Evolutionary conservation across 2,113 vertebrate genomes (phyloP), one percentile per base, ranked within the genome.

Genomic region (Copsychus sechellarum): DNA sequence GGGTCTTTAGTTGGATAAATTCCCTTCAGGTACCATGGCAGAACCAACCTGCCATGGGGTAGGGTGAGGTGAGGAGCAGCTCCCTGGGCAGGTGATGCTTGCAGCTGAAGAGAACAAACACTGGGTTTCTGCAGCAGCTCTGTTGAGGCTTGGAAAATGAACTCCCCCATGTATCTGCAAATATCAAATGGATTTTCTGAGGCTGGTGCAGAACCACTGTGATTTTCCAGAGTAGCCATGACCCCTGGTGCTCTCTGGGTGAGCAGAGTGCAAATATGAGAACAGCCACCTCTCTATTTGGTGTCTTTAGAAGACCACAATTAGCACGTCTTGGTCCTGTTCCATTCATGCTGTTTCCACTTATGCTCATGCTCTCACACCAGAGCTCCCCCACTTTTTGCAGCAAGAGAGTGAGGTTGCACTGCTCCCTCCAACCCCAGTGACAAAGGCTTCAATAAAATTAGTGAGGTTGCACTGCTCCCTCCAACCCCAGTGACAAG

Each of bases 291-390:
- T 86, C 81, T 80, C 78, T 91, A 12, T 86, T 53, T 81, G 54
- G 50, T 28, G 72, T 91, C 60, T 65, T 81, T 29, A 50, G 83
- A 80, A 77, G 40, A 57, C 17, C 25, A 29, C 36, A 81, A 33
- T 28, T 40, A 64, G 87, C 64, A 51, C 21, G 34, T 71, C 64
- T 86, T 50, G 26, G 42, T 31, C n/a, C 54, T 48, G 26, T 42
- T 11, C 67, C 56, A 53, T 61, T 87, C 64, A 89, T 0, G 1
- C 8, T n/a, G 22, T 43, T 88, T 65, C 72, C 87, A 62, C 21
- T 82, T 17, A 67, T 0, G 1, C 21, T 81, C 19, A 5, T 4
- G 4, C 29, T 28, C 34, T 61, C 38, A 38, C 0, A 1, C 29
- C 51, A 47, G 31, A 60, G 12, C 48, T 76, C 48, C n/a, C 42